Conservation (phyloP, 2,888 invertebrate species). For the Endomychus coccineus region DNA sequence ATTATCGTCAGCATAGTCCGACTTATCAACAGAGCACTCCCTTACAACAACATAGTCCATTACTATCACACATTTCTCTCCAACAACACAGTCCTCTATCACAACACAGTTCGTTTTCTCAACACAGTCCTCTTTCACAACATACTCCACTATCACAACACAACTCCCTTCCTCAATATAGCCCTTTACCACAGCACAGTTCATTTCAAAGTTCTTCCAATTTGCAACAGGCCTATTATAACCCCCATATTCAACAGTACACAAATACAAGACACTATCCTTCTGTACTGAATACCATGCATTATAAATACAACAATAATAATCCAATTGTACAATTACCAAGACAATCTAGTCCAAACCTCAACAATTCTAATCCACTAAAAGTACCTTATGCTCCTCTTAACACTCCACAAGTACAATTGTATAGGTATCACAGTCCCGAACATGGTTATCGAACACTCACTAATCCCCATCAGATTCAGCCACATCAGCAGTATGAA, state of each 20-base stretch:
- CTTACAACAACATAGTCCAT: slow-evolving; percentile 12
- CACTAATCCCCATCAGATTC: slow-evolving; percentile 36
- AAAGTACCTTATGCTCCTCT: slow-evolving; percentile 7
- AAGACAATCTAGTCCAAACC: slow-evolving; percentile 12
- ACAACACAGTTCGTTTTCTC: slow-evolving; percentile 16
- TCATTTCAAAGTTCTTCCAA: slow-evolving; percentile 6
- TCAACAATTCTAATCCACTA: slow-evolving; percentile 8
- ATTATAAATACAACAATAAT: slow-evolving; percentile 10
- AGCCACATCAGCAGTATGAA: slow-evolving; percentile 42
- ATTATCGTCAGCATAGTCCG: too few relatives aligned
- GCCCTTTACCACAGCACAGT: too few relatives aligned
- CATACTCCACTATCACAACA: slow-evolving; percentile 4
- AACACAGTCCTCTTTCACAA: slow-evolving; percentile 7
- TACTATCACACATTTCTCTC: slow-evolving; percentile 13
- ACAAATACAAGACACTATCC: slow-evolving; percentile 9
- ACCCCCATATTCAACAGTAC: slow-evolving; percentile 3
- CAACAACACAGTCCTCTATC: slow-evolving; percentile 14
- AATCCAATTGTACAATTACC: slow-evolving; percentile 10
- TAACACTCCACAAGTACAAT: slow-evolving; percentile 4
- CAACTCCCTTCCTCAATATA: slow-evolving; percentile 1
- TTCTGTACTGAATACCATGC: slow-evolving; percentile 5
- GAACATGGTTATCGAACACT: slow-evolving; percentile 4
- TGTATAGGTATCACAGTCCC: slow-evolving; percentile 7
- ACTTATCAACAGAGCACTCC: slow-evolving; percentile 5
- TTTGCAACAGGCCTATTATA: background rate